Base-by-base conservation (phyloP, 2,888 invertebrate species). In the Clistopyga incitator region DNA sequence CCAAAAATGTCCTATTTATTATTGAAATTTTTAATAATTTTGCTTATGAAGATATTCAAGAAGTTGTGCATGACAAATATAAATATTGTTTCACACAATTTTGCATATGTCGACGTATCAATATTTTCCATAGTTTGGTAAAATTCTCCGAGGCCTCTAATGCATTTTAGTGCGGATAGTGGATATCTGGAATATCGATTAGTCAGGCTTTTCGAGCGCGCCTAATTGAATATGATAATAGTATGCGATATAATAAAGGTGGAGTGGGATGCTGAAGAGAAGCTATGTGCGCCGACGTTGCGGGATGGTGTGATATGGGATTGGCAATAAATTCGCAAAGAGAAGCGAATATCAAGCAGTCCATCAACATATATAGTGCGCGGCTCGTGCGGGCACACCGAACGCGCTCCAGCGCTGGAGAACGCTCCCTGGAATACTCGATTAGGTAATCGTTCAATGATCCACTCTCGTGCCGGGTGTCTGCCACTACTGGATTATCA, bases 281-380 rank as follows among this genome's bases (percentile, higher is more conserved):
- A 8, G 29, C 47, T 4, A 38, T 38, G 50, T 25, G 50, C 47
- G 13, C 15, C 34, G 25, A 25, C 23, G 4, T 23, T 15, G 54
- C 25, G 54, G 42, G 67, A 59, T 47, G 59, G 65, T 52, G 67
- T 61, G 76, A 75, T 82, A 79, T 61, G 52, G 79, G 71, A 81
- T 81, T 64, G 74, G 74, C 77, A 81, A 84, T 84, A 84, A 84
- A 84, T 84, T 80, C 64, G 77, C 74, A 74, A 78, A 78, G 68
- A 81, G 80, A 47, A 61, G 71, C 64, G 79, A 77, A 80, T 80
- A 83, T 83, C 83, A 80, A 83, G 76, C 82, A 76, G 77, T 83
- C 83, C 52, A 83, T 80, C 84, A 70, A 78, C 74, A 74, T 81
- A 75, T 76, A 79, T 64, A 67, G 64, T 50, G 6, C 10, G 38